Evolutionary conservation across 2,113 vertebrate species (phyloP).

Genomic region (Callorhinus ursinus): DNA sequence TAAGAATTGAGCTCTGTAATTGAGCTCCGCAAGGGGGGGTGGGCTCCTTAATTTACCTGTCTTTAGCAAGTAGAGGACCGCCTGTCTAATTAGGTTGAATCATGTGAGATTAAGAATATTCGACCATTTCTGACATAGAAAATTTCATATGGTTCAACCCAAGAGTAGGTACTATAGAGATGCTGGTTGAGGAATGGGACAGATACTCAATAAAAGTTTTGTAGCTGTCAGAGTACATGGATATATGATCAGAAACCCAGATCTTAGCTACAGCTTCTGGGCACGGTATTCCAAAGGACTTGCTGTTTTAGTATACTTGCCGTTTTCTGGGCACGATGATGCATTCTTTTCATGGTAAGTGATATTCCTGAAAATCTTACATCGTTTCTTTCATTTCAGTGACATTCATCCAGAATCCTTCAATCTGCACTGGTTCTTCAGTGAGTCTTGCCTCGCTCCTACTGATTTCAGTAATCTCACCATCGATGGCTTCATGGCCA

Average conservation of each 20-base stretch:
- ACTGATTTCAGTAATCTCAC: fast-evolving
- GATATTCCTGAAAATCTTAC: background rate
- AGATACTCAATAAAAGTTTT: background rate
- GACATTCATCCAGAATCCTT: background rate
- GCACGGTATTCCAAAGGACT: background rate
- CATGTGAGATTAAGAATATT: too few relatives aligned
- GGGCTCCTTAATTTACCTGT: background rate
- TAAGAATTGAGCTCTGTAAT: background rate
- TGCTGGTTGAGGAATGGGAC: background rate
- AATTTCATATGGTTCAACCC: background rate
- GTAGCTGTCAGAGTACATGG: background rate
- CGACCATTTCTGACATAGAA: background rate
- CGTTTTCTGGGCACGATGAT: background rate
- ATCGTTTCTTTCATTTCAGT: slow-evolving; percentile 28
- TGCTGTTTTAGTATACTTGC: background rate
- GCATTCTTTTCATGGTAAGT: background rate
- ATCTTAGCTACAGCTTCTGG: background rate
- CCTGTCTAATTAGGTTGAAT: background rate
- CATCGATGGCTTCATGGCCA: fast-evolving
- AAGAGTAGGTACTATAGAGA: background rate
- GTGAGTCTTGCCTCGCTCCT: background rate
- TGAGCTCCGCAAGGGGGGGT: too few relatives aligned
- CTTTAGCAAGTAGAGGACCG: background rate
- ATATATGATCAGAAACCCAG: background rate
- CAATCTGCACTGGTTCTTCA: slow-evolving; percentile 75